Evolutionary conservation across 1,140 invertebrate genomes (phyloP).

Genomic region (Drosophila malerkotliana): DNA sequence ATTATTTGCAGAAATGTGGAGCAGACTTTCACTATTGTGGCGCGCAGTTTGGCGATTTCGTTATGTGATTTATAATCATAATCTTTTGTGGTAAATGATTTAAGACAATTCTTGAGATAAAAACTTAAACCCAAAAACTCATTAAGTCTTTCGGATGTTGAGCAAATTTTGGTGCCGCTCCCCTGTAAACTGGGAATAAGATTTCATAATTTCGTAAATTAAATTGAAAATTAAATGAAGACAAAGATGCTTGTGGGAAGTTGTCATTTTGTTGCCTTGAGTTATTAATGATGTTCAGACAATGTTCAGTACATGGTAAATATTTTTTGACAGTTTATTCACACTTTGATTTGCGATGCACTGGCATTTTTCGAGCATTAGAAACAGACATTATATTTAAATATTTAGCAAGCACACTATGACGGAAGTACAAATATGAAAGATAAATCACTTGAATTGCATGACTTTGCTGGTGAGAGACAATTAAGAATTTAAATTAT

Average conservation of each 20-base stretch:
- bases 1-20: constrained; percentile 2
- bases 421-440: constrained; percentile 15
- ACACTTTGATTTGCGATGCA: constrained; percentile 6
- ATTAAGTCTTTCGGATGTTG: background rate
- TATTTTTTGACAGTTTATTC: background rate
- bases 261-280: background rate
- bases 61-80: background rate
- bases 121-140: background rate
- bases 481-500: background rate
- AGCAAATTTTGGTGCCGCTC: background rate
- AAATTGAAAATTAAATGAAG: background rate
- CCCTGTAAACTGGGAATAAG: background rate
- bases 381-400: constrained; percentile 12
- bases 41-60: background rate
- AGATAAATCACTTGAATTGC: constrained; percentile 22
- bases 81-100: background rate
- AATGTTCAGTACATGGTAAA: background rate
- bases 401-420: constrained; percentile 8
- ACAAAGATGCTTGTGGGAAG: background rate
- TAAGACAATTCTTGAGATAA: background rate
- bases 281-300: constrained; percentile 1
- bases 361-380: constrained; percentile 23
- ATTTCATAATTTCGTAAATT: too few species aligned
- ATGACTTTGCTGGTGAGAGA: background rate
- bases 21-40: constrained; percentile 4